Conservation (phyloP, 2,113 vertebrate species). For the Ceratotherium simum region DNA sequence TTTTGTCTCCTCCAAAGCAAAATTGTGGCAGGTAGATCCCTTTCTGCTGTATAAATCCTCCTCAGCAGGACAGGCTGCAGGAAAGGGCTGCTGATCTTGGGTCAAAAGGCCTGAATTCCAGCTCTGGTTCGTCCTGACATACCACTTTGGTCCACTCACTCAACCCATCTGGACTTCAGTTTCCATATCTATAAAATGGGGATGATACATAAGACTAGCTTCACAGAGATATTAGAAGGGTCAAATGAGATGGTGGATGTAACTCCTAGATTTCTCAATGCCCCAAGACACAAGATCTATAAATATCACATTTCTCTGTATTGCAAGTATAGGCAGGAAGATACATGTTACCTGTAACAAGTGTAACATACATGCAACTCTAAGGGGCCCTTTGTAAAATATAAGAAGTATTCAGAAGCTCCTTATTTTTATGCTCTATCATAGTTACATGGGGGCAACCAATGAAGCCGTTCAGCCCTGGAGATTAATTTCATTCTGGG, state of each 20-base stretch:
- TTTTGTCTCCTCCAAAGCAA: conserved; percentile 22
- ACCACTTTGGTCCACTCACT: neutral
- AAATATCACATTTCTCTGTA: neutral
- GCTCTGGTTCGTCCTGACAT: neutral
- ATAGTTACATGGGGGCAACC: neutral
- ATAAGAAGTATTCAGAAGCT: neutral
- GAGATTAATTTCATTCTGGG: neutral
- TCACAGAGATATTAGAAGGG: neutral
- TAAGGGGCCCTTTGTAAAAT: neutral
- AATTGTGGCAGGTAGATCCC: neutral
- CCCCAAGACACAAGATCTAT: neutral
- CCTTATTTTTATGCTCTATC: neutral
- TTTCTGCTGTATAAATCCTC: neutral
- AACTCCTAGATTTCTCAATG: neutral
- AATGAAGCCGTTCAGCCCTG: neutral
- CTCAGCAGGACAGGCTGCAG: neutral
- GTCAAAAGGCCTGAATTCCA: neutral
- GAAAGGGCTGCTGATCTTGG: neutral
- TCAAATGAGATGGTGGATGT: neutral
- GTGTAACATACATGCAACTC: neutral
- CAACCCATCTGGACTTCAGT: neutral
- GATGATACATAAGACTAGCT: neutral
- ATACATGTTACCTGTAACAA: neutral
- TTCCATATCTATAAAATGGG: conserved; percentile 24
- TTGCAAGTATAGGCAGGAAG: neutral